Percentiles rank a stretch among this genome's conserved stretches.
These are phyloP conservation scores for Amblyraja radiata DNA, from an alignment of 2,797 vertebrate species.

Conservation along the genomic window DNA sequence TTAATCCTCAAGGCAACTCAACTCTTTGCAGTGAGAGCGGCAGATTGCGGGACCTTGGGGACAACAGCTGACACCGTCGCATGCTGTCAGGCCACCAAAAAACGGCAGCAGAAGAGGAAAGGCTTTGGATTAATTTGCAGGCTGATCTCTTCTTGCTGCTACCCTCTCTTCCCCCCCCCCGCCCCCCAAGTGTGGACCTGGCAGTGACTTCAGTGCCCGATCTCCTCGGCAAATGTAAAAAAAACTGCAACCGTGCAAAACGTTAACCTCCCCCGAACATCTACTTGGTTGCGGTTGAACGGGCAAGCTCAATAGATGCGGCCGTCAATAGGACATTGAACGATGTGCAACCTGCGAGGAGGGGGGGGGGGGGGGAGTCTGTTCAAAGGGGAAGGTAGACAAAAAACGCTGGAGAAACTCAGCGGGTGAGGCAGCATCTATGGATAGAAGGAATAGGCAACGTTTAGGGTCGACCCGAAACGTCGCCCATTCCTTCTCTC, in stretches of 20 bases:
- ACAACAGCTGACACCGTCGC: constrained; percentile 28
- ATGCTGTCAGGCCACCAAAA: constrained; percentile 1
- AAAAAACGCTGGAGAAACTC: too few relatives aligned
- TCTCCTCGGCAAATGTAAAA: background rate
- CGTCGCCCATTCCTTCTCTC: too few relatives aligned
- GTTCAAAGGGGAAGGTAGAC: background rate
- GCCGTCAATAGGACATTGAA: constrained; percentile 29
- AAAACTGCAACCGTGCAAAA: constrained; percentile 21
- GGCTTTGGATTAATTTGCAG: background rate
- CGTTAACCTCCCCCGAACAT: constrained; percentile 1
- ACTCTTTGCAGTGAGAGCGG: constrained; percentile 6
- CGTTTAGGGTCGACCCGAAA: too few relatives aligned
- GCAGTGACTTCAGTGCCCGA: background rate
- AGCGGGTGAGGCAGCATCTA: too few relatives aligned
- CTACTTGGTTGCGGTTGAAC: constrained; percentile 17
- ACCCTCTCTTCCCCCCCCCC: too few relatives aligned
- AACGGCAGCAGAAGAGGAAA: background rate
- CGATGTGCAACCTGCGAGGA: background rate
- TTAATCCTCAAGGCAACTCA: constrained; percentile 21
- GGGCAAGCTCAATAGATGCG: constrained; percentile 4
- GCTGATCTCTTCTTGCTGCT: background rate
- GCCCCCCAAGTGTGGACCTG: background rate
- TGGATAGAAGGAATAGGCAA: too few relatives aligned
- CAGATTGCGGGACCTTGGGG: constrained; percentile 31
- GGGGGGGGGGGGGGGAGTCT: background rate